Base-by-base conservation (phyloP, 2,113 vertebrate genomes). In the Trichomycterus rosablanca region DNA sequence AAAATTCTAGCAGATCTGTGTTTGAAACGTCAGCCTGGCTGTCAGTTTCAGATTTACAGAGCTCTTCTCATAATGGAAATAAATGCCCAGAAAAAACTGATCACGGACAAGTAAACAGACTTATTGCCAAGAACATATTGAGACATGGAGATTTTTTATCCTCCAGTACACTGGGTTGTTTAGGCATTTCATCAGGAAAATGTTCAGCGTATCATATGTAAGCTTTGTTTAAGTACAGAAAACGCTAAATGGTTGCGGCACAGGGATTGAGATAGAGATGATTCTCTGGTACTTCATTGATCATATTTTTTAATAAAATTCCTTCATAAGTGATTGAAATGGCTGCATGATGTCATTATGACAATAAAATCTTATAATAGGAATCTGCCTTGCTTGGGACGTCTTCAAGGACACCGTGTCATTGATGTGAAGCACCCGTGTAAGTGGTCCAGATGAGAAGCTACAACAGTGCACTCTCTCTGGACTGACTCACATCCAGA, bases 91-190 rank as follows among this genome's bases (percentile, higher is more conserved):
- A n/a, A n/a, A n/a, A n/a, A n/a, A n/a, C n/a, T n/a, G n/a, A n/a
- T n/a, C n/a, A n/a, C n/a, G n/a, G n/a, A n/a, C n/a, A n/a, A n/a
- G n/a, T n/a, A n/a, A n/a, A n/a, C n/a, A n/a, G n/a, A n/a, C n/a
- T n/a, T n/a, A n/a, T n/a, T n/a, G n/a, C n/a, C n/a, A n/a, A n/a
- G n/a, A n/a, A n/a, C n/a, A n/a, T n/a, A n/a, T n/a, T n/a, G n/a
- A n/a, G n/a, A n/a, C n/a, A n/a, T 23, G 12, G 12, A 35, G 6
- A 35, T 39, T 19, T 8, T 32, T 9, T n/a, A 3, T 26, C 22
- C 15, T 11, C 32, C 58, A 22, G 32, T 22, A 40, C 59, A 61
- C 45, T n/a, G 37, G 58, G 35, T 20, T 48, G 20, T 48, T 37
- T 3, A 14, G 11, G 35, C 35, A 30, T 7, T 19, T 37, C 43